Evolutionary conservation across 1,140 invertebrate species (phyloP).

Genomic region (Heliconius melpomene): DNA sequence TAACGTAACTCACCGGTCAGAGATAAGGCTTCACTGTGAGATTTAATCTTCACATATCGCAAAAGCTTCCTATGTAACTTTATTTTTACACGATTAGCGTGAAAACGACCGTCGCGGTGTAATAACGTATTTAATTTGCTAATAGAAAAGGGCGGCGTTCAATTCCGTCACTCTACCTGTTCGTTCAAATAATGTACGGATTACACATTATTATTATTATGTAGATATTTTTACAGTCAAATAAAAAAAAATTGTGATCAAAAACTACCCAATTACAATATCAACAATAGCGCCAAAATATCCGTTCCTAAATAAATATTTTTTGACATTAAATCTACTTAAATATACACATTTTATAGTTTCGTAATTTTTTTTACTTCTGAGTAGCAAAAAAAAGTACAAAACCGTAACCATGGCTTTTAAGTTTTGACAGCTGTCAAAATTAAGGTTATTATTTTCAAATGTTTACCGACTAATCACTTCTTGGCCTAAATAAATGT

Average conservation of each 20-base stretch:
- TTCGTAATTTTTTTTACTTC: neutral
- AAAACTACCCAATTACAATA: too few species aligned
- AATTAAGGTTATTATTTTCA: neutral
- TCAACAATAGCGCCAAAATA: too few species aligned
- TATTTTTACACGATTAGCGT: neutral
- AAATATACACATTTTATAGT: too few species aligned
- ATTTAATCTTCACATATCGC: neutral
- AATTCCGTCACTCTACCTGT: too few species aligned
- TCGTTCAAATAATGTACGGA: too few species aligned
- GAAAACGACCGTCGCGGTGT: neutral
- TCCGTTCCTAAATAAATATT: too few species aligned
- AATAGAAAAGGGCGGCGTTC: too few species aligned
- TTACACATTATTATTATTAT: too few species aligned
- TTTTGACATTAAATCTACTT: too few species aligned
- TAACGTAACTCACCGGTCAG: neutral
- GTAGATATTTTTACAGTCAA: too few species aligned
- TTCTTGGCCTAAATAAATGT: constrained; percentile 3
- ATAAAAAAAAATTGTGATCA: too few species aligned
- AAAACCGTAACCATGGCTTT: neutral
- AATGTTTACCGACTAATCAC: constrained; percentile 2
- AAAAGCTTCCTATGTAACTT: neutral
- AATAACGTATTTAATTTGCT: neutral
- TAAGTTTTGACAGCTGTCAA: neutral
- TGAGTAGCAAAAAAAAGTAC: neutral
- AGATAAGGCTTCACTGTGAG: constrained; percentile 3